phyloP scores from a whole-genome alignment of 1,140 invertebrate genomes.

The Trachelipus rathkii region DNA sequence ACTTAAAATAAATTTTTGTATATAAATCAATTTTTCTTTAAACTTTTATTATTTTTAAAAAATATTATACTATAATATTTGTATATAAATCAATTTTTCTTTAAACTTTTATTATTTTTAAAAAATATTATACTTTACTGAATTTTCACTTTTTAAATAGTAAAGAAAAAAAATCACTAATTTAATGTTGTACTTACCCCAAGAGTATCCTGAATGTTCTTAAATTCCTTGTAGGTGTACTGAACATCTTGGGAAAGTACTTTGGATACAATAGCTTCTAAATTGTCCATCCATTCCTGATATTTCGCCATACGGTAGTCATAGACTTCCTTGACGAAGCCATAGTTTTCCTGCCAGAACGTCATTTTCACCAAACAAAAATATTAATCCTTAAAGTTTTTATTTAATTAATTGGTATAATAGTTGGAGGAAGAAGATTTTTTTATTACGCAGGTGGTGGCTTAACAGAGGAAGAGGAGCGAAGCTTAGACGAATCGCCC shows the following conservation, averaged over 20 bases:
- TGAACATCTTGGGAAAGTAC: slow-evolving; percentile 45
- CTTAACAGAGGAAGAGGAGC: background rate
- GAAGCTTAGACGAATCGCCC: background rate
- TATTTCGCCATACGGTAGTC: slow-evolving; percentile 46
- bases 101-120: too few relatives aligned
- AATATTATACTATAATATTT: too few relatives aligned
- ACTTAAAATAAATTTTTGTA: too few relatives aligned
- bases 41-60: too few relatives aligned
- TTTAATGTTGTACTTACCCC: slow-evolving; percentile 27
- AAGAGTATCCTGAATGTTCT: slow-evolving; percentile 43
- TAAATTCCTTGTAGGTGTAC: slow-evolving; percentile 46
- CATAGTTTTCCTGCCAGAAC: slow-evolving; percentile 48
- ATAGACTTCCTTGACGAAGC: slow-evolving; percentile 47
- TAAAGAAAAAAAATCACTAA: too few relatives aligned
- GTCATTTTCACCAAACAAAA: slow-evolving; percentile 42
- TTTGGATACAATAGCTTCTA: slow-evolving; percentile 45
- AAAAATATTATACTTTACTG: too few relatives aligned
- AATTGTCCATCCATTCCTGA: slow-evolving; percentile 47
- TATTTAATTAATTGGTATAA: background rate
- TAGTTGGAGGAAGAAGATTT: background rate
- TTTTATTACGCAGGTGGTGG: background rate
- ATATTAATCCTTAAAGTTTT: background rate
- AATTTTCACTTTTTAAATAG: too few relatives aligned
- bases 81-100: too few relatives aligned
- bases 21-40: too few relatives aligned